Conservation (phyloP, 2,113 vertebrate species). For the Pituophis catenifer region DNA sequence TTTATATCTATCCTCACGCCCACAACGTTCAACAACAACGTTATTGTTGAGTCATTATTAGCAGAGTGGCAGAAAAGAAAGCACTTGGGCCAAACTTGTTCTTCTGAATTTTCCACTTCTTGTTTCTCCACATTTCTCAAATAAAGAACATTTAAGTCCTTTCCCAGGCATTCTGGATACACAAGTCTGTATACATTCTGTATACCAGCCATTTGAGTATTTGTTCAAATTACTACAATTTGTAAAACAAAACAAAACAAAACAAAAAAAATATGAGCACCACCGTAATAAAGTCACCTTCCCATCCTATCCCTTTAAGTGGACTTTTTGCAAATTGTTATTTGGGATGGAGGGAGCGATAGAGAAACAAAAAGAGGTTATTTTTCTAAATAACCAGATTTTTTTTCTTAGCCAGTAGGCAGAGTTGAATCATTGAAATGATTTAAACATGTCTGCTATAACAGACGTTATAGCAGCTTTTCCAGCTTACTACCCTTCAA, state of each 20-base stretch:
- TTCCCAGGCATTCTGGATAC: not conserved
- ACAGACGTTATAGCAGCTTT: not conserved
- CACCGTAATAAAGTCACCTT: accelerated
- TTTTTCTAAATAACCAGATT: not conserved
- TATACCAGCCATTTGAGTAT: not conserved
- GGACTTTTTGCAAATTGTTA: not conserved
- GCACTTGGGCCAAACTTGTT: not conserved
- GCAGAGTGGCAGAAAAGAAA: accelerated
- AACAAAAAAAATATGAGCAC: not conserved
- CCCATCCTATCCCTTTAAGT: not conserved
- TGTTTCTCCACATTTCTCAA: slow-evolving; percentile 12
- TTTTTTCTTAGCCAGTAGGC: not conserved
- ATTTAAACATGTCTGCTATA: not conserved
- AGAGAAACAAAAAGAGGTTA: not conserved
- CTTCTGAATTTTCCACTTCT: not conserved
- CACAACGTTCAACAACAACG: not conserved
- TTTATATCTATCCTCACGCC: not conserved
- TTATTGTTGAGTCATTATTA: not conserved
- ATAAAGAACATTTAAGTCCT: not conserved
- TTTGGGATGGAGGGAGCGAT: not conserved
- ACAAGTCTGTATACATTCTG: too few species aligned
- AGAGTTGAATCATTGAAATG: not conserved
- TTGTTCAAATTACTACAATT: not conserved
- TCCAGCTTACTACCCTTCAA: too few species aligned
- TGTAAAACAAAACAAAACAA: not conserved